Percentiles rank a stretch among this genome's conserved stretches.
phyloP scores from a whole-genome alignment of 2,797 vertebrate species.

The Silurus lanzhouensis region DNA sequence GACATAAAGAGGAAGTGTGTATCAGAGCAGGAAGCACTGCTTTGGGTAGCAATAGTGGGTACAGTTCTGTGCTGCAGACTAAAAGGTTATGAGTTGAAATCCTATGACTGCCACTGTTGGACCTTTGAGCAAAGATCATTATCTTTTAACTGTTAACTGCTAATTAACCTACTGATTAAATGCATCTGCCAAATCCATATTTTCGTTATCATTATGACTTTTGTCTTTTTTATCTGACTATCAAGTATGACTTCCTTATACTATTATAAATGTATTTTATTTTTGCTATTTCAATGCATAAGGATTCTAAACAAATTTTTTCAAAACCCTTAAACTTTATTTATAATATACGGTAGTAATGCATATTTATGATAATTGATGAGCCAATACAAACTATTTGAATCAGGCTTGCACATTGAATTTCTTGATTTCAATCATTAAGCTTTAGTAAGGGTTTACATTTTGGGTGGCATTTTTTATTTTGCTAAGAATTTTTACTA shows the following conservation, averaged over 20 bases:
- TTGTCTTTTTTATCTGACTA: not conserved
- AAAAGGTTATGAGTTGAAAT: not conserved
- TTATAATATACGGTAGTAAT: not conserved
- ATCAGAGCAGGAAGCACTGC: not conserved
- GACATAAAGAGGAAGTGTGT: conserved; percentile 12
- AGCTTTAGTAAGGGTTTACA: not conserved
- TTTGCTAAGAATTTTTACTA: not conserved
- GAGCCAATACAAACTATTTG: too few relatives aligned
- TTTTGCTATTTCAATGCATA: not conserved
- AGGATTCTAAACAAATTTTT: not conserved
- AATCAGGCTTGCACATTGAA: not conserved
- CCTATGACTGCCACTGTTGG: not conserved
- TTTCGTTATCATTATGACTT: not conserved
- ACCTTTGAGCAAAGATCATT: not conserved
- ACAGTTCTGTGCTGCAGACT: not conserved
- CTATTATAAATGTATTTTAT: not conserved
- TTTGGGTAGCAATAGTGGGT: not conserved
- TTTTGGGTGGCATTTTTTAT: not conserved
- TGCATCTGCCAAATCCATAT: not conserved
- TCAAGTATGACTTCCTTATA: not conserved
- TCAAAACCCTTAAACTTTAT: not conserved
- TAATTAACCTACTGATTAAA: not conserved
- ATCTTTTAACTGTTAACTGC: too few relatives aligned
- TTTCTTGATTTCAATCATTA: not conserved
- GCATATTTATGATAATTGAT: not conserved